Base-by-base conservation (phyloP, 30 jellyfish, hydroid and myxozoan species). In the Cassiopea andromeda region DNA sequence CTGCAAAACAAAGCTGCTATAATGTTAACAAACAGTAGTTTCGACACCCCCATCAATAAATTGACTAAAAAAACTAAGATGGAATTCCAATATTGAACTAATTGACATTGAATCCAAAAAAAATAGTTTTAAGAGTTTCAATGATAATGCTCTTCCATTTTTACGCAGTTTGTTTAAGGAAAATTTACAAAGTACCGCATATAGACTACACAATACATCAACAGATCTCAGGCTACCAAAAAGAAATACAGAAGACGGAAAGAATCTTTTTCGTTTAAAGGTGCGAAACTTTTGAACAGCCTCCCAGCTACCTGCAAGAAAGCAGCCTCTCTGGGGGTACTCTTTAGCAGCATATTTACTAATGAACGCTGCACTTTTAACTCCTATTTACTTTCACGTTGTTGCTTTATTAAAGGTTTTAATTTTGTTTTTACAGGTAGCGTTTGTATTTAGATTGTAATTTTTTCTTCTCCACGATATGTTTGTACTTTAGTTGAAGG, bases 161-260 rank as follows among this genome's bases (percentile, higher is more conserved):
- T 54, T 54, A 54, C 12, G 0, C 64, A 54, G 64, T 54, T 10
- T 0, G 7, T 10, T 54, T 54, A 3, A 10, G 64, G 12, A 54
- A 54, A 54, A 54, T 54, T 54, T 10, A 54, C 0, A 54, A 54
- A 54, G 64, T 54, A 10, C 64, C 12, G 7, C 64, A 10, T 54
- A 54, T 45, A 54, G 64, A 54, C 64, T 54, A 54, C 64, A 6
- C 16, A 59, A 59, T 49, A 78, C 88, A 78, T 43, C 88, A 78
- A 78, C 88, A 48, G 76, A 78, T 73, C 88, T 78, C 27, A 59
- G 88, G 77, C 57, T 78, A 49, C 88, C 77, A 78, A 58, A 59
- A 73, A 78, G 57, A 48, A 27, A 27, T 27, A 27, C 77, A 78
- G 44, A 54, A 78, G 43, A 48, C 60, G 88, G 16, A 1, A 78